phyloP scores from a whole-genome alignment of 2,888 invertebrate genomes.

The Amphipyra tragopoginis region DNA sequence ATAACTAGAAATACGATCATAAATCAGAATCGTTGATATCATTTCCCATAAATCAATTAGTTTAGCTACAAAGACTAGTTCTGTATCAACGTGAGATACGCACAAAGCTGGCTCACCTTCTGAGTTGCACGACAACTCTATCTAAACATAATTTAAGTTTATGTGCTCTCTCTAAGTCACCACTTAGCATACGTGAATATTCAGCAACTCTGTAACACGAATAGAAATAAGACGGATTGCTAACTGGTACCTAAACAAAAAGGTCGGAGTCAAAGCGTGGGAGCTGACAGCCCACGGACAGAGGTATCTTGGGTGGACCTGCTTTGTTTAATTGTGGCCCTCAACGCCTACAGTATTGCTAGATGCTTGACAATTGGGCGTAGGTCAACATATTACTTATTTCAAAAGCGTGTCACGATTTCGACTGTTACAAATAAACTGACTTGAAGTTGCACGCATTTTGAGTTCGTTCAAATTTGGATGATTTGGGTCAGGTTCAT shows the following conservation, averaged over 20 bases:
- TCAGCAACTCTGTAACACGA: conserved; percentile 72
- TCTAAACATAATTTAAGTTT: conserved; percentile 66
- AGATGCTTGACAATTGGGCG: conserved; percentile 62
- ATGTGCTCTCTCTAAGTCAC: conserved; percentile 66
- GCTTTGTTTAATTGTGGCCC: conserved; percentile 77
- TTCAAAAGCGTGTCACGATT: conserved; percentile 17
- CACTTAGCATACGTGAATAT: conserved; percentile 81
- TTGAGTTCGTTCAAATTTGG: neutral
- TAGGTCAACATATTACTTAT: conserved; percentile 50
- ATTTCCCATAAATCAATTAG: conserved; percentile 38
- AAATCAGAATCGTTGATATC: conserved; percentile 31
- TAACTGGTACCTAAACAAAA: conserved; percentile 74
- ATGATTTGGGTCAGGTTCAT: conserved; percentile 15
- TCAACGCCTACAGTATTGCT: conserved; percentile 71
- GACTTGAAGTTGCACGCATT: neutral
- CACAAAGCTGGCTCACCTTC: conserved; percentile 56
- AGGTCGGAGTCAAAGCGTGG: conserved; percentile 79
- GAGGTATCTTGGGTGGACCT: conserved; percentile 78
- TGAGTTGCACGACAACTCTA: conserved; percentile 50
- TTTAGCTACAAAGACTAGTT: conserved; percentile 28
- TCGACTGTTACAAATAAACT: neutral
- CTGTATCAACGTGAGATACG: conserved; percentile 20
- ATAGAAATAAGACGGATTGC: conserved; percentile 73
- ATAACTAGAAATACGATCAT: conserved; percentile 26
- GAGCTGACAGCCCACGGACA: conserved; percentile 76